Evolutionary conservation across 2,113 vertebrate genomes (phyloP).

Genomic region (Oostethus manadensis): DNA sequence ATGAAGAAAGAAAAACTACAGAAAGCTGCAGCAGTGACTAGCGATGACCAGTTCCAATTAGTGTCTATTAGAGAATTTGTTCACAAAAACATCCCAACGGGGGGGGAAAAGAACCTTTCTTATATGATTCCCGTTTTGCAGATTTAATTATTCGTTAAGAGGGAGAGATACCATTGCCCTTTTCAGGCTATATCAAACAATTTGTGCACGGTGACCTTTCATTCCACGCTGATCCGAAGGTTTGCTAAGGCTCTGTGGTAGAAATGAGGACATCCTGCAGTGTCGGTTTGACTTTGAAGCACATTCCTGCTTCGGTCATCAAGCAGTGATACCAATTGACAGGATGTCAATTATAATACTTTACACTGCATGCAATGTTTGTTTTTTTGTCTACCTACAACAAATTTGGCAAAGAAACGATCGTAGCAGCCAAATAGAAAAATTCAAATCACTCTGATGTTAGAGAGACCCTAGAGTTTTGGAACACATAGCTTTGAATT

Average conservation of each 20-base stretch:
- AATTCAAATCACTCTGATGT: neutral
- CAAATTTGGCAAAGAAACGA: neutral
- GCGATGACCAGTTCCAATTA: too few species aligned
- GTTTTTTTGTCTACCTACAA: neutral
- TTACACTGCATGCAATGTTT: neutral
- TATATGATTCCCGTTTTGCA: too few species aligned
- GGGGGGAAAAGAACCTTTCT: too few species aligned
- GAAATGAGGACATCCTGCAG: slow-evolving; percentile 18
- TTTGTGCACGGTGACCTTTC: slow-evolving; percentile 9
- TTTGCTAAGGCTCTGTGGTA: neutral
- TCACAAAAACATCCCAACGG: too few species aligned
- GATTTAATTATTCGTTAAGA: too few species aligned
- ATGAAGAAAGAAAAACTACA: too few species aligned
- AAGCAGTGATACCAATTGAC: slow-evolving; percentile 2
- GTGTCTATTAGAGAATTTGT: too few species aligned
- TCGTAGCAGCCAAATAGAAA: neutral
- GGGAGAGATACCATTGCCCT: neutral
- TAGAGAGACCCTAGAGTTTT: neutral
- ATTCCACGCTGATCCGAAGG: neutral
- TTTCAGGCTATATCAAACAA: slow-evolving; percentile 1
- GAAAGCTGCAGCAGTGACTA: too few species aligned
- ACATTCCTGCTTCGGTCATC: slow-evolving; percentile 10
- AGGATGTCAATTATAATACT: neutral
- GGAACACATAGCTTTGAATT: neutral
- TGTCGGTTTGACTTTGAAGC: slow-evolving; percentile 7